Evolutionary conservation across 2,888 invertebrate genomes (phyloP), one percentile per base, ranked within the genome.

Genomic region (Dynastes grantii): DNA sequence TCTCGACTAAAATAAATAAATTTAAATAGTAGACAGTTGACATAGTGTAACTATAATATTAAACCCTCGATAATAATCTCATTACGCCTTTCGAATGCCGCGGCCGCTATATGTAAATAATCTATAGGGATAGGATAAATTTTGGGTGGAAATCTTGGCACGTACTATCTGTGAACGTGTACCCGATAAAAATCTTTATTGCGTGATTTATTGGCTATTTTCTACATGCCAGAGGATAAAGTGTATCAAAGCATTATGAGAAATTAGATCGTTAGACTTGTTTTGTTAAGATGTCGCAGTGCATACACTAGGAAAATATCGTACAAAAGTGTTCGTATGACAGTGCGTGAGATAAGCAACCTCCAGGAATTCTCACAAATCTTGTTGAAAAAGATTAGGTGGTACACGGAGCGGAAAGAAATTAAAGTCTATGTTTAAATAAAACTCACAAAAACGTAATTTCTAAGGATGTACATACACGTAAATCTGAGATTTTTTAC

Each of bases 41-140:
- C 58, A 40, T 58, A 58, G 40, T 73, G 73, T 73, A 73, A 73
- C 73, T 73, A 73, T 61, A 40, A 58, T 73, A 73, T 73, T 73
- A 73, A 73, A 73, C 73, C 37, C 40, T 37, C 73, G 73, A 73
- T 73, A 73, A 73, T 73, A 73, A 73, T 73, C 73, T 73, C 73
- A 73, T 73, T 73, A 73, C 73, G 51, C 11, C 58, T 73, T 73
- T 73, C 51, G 58, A 58, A 73, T 40, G 22, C 58, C 58, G 37
- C 37, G 22, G 58, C 22, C 73, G 55, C 37, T 58, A 58, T 11
- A 73, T 73, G 73, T 73, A 73, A 73, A 73, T 73, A 61, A 58
- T 58, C 37, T 40, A 16, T 13, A 40, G 8, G 67, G 67, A 67
- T 67, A 58, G 61, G 16, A 37, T 67, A 58, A 45, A 37, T 73